Evolutionary conservation across 2,888 invertebrate species (phyloP).

Genomic region (Cheilosia pagana): DNA sequence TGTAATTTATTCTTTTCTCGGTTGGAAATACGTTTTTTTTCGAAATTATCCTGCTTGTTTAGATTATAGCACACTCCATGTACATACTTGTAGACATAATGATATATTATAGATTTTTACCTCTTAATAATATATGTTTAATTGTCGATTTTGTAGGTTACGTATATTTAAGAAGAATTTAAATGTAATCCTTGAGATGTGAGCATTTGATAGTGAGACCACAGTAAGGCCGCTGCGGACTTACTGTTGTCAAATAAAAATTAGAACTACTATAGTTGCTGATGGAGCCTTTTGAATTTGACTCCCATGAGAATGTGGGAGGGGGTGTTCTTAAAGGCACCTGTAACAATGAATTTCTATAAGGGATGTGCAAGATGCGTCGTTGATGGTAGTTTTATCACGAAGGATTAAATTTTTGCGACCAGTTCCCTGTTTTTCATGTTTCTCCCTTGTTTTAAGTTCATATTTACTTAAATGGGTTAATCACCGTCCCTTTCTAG

Average conservation of each 20-base stretch:
- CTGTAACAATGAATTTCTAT: too few relatives aligned
- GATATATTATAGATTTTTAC: slow-evolving; percentile 43
- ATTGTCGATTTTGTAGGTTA: slow-evolving; percentile 15
- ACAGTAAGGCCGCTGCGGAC: slow-evolving; percentile 7
- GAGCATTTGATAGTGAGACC: slow-evolving; percentile 15
- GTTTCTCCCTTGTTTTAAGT: too few relatives aligned
- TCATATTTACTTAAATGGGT: too few relatives aligned
- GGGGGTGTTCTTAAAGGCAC: too few relatives aligned
- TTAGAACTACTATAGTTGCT: not conserved
- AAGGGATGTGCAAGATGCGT: too few relatives aligned
- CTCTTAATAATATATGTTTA: slow-evolving; percentile 44
- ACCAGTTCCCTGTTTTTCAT: too few relatives aligned
- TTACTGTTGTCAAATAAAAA: slow-evolving; percentile 16
- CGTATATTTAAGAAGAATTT: slow-evolving; percentile 26
- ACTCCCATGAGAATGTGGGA: too few relatives aligned
- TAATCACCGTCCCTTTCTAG: too few relatives aligned
- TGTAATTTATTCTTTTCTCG: slow-evolving; percentile 7
- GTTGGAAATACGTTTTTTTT: slow-evolving; percentile 6
- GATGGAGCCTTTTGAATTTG: not conserved
- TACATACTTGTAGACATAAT: slow-evolving; percentile 59
- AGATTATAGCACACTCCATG: slow-evolving; percentile 22
- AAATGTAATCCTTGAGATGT: slow-evolving; percentile 14
- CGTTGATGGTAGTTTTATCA: too few relatives aligned
- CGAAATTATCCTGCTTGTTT: not conserved
- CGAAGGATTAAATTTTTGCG: too few relatives aligned